phyloP scores from a whole-genome alignment of 2,797 vertebrate species.

The Acrocephalus scirpaceus region DNA sequence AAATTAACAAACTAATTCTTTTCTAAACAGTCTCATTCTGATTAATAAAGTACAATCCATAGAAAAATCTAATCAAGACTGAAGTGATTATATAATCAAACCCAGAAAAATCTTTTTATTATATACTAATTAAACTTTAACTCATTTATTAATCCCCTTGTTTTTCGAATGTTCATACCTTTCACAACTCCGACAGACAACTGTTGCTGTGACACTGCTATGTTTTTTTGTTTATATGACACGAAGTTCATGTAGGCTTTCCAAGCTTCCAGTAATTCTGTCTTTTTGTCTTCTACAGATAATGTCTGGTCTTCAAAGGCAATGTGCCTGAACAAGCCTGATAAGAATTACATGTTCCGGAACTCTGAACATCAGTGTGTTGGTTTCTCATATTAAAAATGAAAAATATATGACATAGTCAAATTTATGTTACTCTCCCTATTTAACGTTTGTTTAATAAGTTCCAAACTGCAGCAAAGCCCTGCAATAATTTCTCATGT shows the following conservation, averaged over 20 bases:
- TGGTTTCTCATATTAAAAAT: neutral
- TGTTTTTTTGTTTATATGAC: neutral
- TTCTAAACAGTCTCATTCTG: neutral
- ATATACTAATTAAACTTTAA: neutral
- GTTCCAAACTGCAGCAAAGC: neutral
- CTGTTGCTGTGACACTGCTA: neutral
- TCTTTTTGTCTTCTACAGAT: neutral
- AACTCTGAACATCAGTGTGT: neutral
- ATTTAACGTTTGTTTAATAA: neutral
- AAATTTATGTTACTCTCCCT: neutral
- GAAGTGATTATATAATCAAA: neutral
- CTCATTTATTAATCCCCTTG: neutral
- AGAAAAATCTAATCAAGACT: constrained; percentile 12
- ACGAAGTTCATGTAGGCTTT: neutral
- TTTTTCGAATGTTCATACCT: neutral
- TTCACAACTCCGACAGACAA: neutral
- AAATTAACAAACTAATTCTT: neutral
- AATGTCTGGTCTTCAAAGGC: neutral
- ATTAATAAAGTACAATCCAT: neutral
- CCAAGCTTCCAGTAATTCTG: neutral
- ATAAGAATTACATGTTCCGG: neutral
- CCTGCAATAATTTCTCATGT: neutral
- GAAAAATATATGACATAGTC: neutral
- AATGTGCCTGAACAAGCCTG: neutral
- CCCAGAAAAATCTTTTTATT: neutral